These are phyloP conservation scores for Phoebastria nigripes DNA, from an alignment of 2,797 vertebrate genomes.

Conservation along the genomic window DNA sequence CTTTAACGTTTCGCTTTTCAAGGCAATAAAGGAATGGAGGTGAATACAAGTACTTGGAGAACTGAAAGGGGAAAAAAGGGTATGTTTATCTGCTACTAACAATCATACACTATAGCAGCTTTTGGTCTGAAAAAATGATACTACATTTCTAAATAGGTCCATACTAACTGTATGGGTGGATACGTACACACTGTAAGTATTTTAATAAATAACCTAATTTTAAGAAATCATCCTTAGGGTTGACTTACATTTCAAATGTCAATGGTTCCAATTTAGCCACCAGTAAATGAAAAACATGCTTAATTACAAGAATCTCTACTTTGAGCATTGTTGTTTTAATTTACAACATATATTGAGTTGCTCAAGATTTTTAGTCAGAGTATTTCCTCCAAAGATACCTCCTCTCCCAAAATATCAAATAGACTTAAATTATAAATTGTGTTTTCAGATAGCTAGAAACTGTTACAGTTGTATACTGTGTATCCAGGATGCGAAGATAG, in stretches of 20 bases:
- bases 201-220: not conserved
- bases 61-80: not conserved
- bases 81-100: not conserved
- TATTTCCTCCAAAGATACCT: not conserved
- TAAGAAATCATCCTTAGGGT: not conserved
- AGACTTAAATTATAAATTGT: not conserved
- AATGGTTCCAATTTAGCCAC: not conserved
- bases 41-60: not conserved
- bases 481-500: not conserved
- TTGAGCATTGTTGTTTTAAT: not conserved
- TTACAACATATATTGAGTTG: not conserved
- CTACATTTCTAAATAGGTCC: not conserved
- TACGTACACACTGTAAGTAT: not conserved
- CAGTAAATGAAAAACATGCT: not conserved
- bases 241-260: not conserved
- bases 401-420: not conserved
- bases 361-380: not conserved
- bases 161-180: not conserved
- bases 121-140: not conserved
- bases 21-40: not conserved
- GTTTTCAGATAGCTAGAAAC: not conserved
- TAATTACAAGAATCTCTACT: not conserved
- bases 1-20: conserved; percentile 50
- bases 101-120: not conserved
- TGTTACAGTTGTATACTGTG: not conserved